Base-by-base conservation (phyloP, 92 coral and sea anemone species). In the Blastomussa wellsi region DNA sequence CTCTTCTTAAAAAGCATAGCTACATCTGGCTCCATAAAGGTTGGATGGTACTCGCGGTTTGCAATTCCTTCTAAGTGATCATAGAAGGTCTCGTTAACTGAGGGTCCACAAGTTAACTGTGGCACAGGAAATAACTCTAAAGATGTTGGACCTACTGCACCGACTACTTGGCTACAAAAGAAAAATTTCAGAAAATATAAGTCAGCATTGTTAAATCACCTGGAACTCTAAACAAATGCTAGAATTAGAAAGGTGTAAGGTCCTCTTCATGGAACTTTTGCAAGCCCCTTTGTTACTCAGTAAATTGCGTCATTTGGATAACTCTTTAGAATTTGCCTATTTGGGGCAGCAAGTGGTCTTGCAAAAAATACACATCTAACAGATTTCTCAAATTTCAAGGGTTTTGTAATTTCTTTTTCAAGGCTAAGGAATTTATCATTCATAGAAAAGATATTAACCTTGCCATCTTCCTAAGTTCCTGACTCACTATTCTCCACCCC, bases 1-100 rank as follows among this genome's bases (percentile, higher is more conserved):
- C 85, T 92, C 84, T 95, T 97, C 88, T 94, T 97, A 69, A 97
- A 97, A 48, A 97, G 92, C 99, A 97, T 87, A 19, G 97, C 98
- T 26, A 97, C 99, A 80, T 97, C 99, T 16, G 98, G 98, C 81
- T 97, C 99, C 52, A 92, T 94, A 79, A 91, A 97, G n/a, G 96
- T 86, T 20, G 98, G 99, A 77, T 97, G 99, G 2, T 79, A 78
- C 24, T 85, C 90, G 26, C 99, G 86, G 57, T 88, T 88, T 14
- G 89, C 90, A 39, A 97, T 91, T 0, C 99, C 99, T 31, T 93
- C 98, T 32, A 97, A 75, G 80, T 93, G 96, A 77, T 97, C 99
- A 49, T 97, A 97, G 67, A 94, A 82, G 0, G 99, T 97, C 75
- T 97, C 99, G 70, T 97, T 97, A 67, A 92, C 98, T 12, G 94